A percentile compares a stretch with the other conserved stretches of the same genome.
Conservation (phyloP, 2,888 invertebrate species). For the Eupithecia vulgata region DNA sequence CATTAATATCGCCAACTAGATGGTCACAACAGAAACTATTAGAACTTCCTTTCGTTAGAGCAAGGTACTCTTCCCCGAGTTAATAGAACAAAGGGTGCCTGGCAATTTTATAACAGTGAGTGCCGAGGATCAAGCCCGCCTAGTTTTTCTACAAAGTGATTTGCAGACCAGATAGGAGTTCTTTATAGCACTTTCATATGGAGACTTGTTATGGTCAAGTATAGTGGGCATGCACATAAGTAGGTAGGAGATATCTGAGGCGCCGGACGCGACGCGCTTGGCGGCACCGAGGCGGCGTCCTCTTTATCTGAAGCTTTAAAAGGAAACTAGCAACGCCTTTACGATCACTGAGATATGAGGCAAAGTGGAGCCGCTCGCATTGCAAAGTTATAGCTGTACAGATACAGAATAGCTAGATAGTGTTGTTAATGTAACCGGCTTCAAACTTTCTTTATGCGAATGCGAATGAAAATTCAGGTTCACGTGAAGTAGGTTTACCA, state of each 20-base stretch:
- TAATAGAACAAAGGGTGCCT: neutral
- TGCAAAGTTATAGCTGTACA: slow-evolving; percentile 49
- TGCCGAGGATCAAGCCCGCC: slow-evolving; percentile 25
- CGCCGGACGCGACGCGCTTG: slow-evolving; percentile 53
- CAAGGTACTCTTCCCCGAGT: neutral
- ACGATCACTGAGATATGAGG: slow-evolving; percentile 65
- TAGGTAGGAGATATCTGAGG: slow-evolving; percentile 48
- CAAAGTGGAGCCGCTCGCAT: slow-evolving; percentile 61
- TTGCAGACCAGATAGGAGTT: slow-evolving; percentile 42
- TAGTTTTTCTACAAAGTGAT: slow-evolving; percentile 42
- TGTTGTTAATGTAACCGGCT: slow-evolving; percentile 37
- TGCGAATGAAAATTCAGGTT: slow-evolving; percentile 32
- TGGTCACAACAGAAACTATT: slow-evolving; percentile 24
- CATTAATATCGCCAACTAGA: slow-evolving; percentile 32
- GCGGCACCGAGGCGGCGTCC: slow-evolving; percentile 57
- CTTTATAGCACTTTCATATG: slow-evolving; percentile 47
- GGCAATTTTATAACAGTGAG: neutral
- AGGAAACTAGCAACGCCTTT: slow-evolving; percentile 78
- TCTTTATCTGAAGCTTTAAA: slow-evolving; percentile 75
- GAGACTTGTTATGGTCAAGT: slow-evolving; percentile 51
- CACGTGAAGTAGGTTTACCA: slow-evolving; percentile 28
- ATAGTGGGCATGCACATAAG: slow-evolving; percentile 47
- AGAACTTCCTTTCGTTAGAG: slow-evolving; percentile 17
- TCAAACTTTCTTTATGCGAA: slow-evolving; percentile 34
- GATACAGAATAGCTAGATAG: slow-evolving; percentile 36